These are phyloP conservation scores for Hirundichthys speculiger DNA, from an alignment of 2,113 vertebrate genomes.

Conservation along the genomic window DNA sequence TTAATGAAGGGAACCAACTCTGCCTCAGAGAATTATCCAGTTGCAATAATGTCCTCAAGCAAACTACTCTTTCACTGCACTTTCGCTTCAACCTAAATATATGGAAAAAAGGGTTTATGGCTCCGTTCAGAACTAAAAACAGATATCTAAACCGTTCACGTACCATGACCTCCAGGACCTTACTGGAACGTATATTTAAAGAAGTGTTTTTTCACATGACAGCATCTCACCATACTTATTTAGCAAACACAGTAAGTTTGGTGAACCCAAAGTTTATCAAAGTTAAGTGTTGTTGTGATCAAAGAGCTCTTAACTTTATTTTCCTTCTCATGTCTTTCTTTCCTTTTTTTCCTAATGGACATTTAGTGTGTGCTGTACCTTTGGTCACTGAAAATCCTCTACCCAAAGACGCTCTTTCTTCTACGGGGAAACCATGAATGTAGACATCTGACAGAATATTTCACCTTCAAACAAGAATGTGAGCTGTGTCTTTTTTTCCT, in stretches of 20 bases:
- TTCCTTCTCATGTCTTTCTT: neutral
- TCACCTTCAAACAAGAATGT: slow-evolving; percentile 90
- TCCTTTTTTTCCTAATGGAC: slow-evolving; percentile 23
- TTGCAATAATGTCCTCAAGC: neutral
- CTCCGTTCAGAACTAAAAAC: no score
- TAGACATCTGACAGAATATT: slow-evolving; percentile 89
- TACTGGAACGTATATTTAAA: no score
- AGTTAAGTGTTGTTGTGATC: neutral
- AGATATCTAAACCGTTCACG: no score
- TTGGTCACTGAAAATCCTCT: slow-evolving; percentile 87
- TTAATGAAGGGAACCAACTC: slow-evolving; percentile 14
- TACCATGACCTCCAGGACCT: no score
- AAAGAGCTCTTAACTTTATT: neutral
- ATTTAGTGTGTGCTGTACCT: slow-evolving; percentile 84
- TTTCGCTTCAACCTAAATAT: neutral
- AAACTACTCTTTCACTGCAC: neutral
- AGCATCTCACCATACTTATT: no score
- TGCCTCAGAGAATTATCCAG: neutral
- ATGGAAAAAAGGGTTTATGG: neutral
- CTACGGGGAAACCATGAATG: slow-evolving; percentile 88
- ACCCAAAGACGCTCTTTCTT: slow-evolving; percentile 87
- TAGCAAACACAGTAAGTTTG: no score
- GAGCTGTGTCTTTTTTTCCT: slow-evolving; percentile 63
- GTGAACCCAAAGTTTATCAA: neutral
- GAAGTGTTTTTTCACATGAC: no score